Base-by-base conservation (phyloP, 2,113 vertebrate genomes). In the Erinaceus europaeus region DNA sequence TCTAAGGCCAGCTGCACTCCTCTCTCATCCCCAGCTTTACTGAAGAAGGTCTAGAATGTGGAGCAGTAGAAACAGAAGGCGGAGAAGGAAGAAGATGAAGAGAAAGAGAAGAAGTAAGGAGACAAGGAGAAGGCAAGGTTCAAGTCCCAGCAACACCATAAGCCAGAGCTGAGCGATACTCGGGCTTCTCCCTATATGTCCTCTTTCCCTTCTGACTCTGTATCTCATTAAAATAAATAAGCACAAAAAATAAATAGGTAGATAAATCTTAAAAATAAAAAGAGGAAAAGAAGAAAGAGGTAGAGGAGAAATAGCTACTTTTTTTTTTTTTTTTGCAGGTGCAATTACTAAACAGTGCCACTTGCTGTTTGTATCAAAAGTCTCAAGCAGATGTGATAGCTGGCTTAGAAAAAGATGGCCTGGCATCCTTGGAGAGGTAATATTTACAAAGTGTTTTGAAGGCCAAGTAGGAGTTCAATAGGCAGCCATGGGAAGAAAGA, bases 371-470 rank as follows among this genome's bases (percentile, higher is more conserved):
- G 9, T 78, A 59, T 69, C 17, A 52, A 59, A 89, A 69, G 21
- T 64, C 27, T 32, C n/a, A 42, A 53, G 42, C 71, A 81, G 68
- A 2, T 73, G 50, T 53, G 32, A 67, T 40, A 36, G 61, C 25
- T 92, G 38, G 7, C 29, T 81, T 64, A 73, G 52, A 89, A 81
- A 69, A 25, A 61, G 13, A 13, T 29, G 14, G 36, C 55, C 85
- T 82, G 21, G 3, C 29, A 78, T 90, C 53, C 23, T 38, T 46
- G 67, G 74, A 64, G 32, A 88, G 46, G 38, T 36, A 5, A 75
- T 75, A 57, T 75, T 72, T 92, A 50, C 21, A 62, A 1, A 75
- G 50, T 10, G 2, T 48, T 92, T 79, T 91, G 84, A 42, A 67
- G 48, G 25, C 25, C 67, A 2, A 65, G 25, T 53, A 67, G 36